A percentile compares a stretch with the other conserved stretches of the same genome.
phyloP scores from a whole-genome alignment of 2,888 invertebrate species.

The Andrena bicolor region DNA sequence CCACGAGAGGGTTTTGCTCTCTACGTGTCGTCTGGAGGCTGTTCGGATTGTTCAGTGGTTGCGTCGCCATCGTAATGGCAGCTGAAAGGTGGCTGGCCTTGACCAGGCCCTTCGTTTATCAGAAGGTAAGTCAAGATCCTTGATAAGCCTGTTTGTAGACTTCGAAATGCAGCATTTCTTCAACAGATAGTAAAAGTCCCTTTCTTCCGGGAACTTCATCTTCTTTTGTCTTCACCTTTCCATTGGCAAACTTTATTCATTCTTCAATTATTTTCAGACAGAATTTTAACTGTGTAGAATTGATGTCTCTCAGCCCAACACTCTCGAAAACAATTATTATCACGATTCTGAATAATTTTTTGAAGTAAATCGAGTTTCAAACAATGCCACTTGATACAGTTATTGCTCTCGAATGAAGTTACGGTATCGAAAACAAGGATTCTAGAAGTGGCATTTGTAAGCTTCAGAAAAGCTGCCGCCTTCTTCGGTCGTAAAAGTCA shows the following conservation, averaged over 20 bases:
- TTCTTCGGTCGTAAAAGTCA: background rate
- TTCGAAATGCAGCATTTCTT: background rate
- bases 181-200: background rate
- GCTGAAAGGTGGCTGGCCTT: constrained; percentile 94
- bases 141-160: constrained; percentile 13
- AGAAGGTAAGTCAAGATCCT: constrained; percentile 88
- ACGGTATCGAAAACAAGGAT: no score
- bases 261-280: background rate
- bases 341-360: background rate
- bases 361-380: background rate
- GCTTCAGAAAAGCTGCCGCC: no score
- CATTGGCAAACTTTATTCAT: background rate
- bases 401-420: background rate
- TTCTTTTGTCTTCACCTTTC: background rate
- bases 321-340: background rate
- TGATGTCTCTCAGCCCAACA: no score
- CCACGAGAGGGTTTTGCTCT: constrained; percentile 87
- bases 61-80: constrained; percentile 95
- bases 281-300: no score
- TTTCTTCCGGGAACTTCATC: no score
- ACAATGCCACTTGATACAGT: background rate
- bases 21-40: constrained; percentile 91
- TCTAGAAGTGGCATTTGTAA: no score
- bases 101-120: constrained; percentile 94
- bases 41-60: constrained; percentile 94